A percentile compares a stretch with the other conserved stretches of the same genome.
Conservation (phyloP, 2,797 vertebrate genomes). For the Lutjanus argentimaculatus region DNA sequence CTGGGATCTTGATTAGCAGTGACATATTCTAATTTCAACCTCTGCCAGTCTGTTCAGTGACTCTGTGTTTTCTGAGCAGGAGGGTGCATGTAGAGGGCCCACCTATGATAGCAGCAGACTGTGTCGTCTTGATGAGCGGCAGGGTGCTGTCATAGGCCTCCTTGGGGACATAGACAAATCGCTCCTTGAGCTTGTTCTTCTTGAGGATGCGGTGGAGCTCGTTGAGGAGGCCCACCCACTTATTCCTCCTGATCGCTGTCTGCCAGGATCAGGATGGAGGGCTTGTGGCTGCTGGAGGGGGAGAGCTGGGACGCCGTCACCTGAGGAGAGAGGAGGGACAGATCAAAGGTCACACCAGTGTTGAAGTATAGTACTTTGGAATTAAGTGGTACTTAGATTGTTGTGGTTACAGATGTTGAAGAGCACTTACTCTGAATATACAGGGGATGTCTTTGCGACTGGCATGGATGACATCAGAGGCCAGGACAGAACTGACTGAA, state of each 20-base stretch:
- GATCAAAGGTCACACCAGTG: background rate
- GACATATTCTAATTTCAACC: background rate
- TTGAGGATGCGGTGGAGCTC: slow-evolving; percentile 97
- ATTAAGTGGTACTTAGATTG: background rate
- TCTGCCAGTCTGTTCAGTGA: background rate
- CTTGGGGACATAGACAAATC: slow-evolving; percentile 96
- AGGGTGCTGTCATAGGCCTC: slow-evolving; percentile 98
- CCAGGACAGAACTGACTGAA: slow-evolving; percentile 96
- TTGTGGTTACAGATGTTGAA: no score
- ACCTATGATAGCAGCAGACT: slow-evolving; percentile 97
- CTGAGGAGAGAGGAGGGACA: slow-evolving; percentile 74
- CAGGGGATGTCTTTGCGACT: slow-evolving; percentile 97
- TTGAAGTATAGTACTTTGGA: background rate
- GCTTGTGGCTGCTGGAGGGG: slow-evolving; percentile 91
- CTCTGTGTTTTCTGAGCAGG: background rate
- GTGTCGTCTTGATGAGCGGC: slow-evolving; percentile 98
- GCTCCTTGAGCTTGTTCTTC: slow-evolving; percentile 99
- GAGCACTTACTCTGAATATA: slow-evolving; percentile 94
- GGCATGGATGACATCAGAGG: slow-evolving; percentile 98
- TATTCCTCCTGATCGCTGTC: slow-evolving; percentile 96
- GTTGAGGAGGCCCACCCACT: slow-evolving; percentile 96
- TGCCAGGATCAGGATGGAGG: slow-evolving; percentile 95
- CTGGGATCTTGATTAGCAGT: background rate
- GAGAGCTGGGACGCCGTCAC: slow-evolving; percentile 97
- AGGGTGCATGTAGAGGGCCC: slow-evolving; percentile 7